Evolutionary conservation across 2,888 invertebrate species (phyloP).

Genomic region (Noctua pronuba): DNA sequence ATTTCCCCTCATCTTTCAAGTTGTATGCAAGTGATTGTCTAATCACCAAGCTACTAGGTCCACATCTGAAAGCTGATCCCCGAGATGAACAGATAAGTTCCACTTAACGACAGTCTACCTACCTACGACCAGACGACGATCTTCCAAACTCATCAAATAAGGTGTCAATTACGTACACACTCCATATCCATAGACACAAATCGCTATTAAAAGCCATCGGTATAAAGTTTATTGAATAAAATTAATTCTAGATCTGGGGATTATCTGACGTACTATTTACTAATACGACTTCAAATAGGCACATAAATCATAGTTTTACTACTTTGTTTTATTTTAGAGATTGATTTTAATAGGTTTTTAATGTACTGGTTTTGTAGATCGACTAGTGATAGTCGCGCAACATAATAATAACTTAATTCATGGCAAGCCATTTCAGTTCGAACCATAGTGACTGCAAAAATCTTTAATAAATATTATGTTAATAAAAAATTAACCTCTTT

Average conservation of each 20-base stretch:
- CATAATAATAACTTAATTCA: constrained; percentile 12
- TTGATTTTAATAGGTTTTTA: constrained; percentile 55
- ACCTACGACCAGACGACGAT: constrained; percentile 37
- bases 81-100: constrained; percentile 33
- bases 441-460: neutral
- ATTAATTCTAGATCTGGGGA: constrained; percentile 34
- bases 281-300: constrained; percentile 39
- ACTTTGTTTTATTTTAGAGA: constrained; percentile 45
- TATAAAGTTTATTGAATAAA: constrained; percentile 57
- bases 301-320: constrained; percentile 60
- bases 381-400: neutral
- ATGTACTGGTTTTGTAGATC: constrained; percentile 31
- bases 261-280: constrained; percentile 43
- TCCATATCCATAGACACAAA: constrained; percentile 61
- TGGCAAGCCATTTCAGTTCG: neutral
- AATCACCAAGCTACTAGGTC: constrained; percentile 1
- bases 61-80: constrained; percentile 16
- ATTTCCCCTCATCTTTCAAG: neutral
- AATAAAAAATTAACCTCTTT: neutral
- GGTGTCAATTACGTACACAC: constrained; percentile 66
- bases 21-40: neutral
- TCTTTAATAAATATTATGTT: neutral
- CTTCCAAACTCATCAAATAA: constrained; percentile 42
- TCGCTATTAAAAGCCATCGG: constrained; percentile 56
- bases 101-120: constrained; percentile 46